Evolutionary conservation across 2,113 vertebrate genomes (phyloP).

Genomic region (Tapirus terrestris): DNA sequence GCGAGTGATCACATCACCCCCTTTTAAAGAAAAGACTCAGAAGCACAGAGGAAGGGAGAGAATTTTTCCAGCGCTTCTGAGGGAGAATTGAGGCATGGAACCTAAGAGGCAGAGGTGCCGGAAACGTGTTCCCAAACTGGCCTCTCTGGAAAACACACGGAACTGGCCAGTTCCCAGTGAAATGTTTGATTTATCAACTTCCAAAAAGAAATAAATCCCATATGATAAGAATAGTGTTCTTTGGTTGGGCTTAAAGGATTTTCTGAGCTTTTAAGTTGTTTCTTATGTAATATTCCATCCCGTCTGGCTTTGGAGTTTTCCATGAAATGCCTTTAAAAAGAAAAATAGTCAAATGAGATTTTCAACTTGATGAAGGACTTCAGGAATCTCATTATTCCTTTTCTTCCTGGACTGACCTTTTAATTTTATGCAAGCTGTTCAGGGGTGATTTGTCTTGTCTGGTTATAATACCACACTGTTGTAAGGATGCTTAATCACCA

Average conservation of each 20-base stretch:
- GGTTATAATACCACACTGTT: conserved; percentile 18
- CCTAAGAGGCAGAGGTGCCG: neutral
- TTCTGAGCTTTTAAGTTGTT: conserved; percentile 21
- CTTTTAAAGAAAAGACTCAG: neutral
- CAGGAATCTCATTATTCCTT: conserved; percentile 42
- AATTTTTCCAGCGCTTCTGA: neutral
- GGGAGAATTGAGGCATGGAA: neutral
- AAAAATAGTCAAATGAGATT: conserved; percentile 54
- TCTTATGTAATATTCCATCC: conserved; percentile 28
- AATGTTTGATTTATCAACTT: conserved; percentile 32
- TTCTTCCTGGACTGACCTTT: conserved; percentile 76
- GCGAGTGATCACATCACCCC: neutral
- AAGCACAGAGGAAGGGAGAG: neutral
- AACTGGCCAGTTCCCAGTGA: neutral
- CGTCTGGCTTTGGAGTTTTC: conserved; percentile 64
- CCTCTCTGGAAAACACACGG: neutral
- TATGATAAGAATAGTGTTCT: neutral
- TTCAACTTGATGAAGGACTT: conserved; percentile 68
- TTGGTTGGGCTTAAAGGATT: conserved; percentile 26
- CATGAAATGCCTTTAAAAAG: conserved; percentile 27
- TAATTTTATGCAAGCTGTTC: conserved; percentile 47
- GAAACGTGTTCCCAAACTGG: neutral
- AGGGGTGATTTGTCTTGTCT: conserved; percentile 66
- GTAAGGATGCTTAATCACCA: conserved; percentile 41
- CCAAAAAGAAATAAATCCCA: conserved; percentile 37